Conservation (phyloP, 2,797 vertebrate genomes). For the Jordanella pulchra region DNA sequence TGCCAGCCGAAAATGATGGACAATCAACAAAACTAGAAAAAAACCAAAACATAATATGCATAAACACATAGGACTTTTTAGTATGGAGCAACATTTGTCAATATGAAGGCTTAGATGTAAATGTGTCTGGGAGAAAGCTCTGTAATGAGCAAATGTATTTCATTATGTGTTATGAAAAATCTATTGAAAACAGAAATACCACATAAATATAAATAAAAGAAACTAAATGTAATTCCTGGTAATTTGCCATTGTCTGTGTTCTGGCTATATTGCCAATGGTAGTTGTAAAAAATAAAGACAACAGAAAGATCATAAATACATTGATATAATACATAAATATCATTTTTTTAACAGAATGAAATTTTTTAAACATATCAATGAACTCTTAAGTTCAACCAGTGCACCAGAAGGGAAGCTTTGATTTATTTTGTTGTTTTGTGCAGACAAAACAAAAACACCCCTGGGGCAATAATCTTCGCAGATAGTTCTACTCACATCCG, state of each 20-base stretch:
- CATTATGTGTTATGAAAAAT: constrained; percentile 28
- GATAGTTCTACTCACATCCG: constrained; percentile 66
- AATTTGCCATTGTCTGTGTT: constrained; percentile 78
- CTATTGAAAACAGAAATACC: constrained; percentile 25
- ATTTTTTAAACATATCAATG: constrained; percentile 60
- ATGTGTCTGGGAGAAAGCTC: constrained; percentile 24
- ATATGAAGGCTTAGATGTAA: constrained; percentile 39
- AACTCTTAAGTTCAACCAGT: constrained; percentile 58
- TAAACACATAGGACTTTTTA: constrained; percentile 38
- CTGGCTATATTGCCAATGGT: constrained; percentile 35
- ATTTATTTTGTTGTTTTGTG: constrained; percentile 76
- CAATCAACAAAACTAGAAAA: constrained; percentile 51
- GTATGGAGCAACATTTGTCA: constrained; percentile 42
- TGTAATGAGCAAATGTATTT: constrained; percentile 10
- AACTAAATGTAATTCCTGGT: constrained; percentile 70
- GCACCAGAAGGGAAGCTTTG: constrained; percentile 64
- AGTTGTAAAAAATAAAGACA: constrained; percentile 30
- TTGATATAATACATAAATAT: constrained; percentile 48
- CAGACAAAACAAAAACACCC: constrained; percentile 69
- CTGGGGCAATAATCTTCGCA: constrained; percentile 72
- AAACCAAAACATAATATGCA: constrained; percentile 11
- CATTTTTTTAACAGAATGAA: constrained; percentile 55
- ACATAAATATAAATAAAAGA: constrained; percentile 31
- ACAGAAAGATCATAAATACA: constrained; percentile 26
- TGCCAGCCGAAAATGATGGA: constrained; percentile 68